Evolutionary conservation across 1,140 invertebrate species (phyloP).

Genomic region (Microplitis mediator): DNA sequence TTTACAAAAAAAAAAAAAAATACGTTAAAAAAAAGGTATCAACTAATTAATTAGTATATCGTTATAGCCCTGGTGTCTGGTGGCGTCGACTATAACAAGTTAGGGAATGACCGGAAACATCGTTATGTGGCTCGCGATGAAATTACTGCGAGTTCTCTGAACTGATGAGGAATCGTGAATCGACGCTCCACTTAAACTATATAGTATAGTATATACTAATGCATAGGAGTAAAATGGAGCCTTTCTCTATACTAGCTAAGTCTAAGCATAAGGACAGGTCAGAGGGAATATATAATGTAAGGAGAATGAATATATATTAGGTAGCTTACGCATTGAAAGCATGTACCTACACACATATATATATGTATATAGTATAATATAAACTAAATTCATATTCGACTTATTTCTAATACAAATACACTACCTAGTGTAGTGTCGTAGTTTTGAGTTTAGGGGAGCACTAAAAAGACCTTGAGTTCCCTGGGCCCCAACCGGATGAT

Average conservation of each 20-base stretch:
- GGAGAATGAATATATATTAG: conserved; percentile 47
- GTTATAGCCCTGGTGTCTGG: neutral
- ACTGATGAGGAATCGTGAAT: neutral
- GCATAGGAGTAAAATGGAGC: neutral
- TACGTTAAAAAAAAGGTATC: neutral
- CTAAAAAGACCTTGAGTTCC: conserved; percentile 36
- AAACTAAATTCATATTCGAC: conserved; percentile 18
- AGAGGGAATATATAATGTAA: conserved; percentile 23
- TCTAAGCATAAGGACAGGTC: neutral
- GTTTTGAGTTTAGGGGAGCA: conserved; percentile 41
- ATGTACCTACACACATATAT: neutral
- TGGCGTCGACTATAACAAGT: neutral
- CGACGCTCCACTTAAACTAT: neutral
- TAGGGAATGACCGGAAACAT: conserved; percentile 8
- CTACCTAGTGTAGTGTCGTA: conserved; percentile 50
- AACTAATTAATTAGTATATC: neutral
- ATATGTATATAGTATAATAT: neutral
- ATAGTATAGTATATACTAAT: neutral
- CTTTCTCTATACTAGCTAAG: no score
- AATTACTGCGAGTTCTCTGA: conserved; percentile 9
- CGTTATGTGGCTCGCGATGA: conserved; percentile 2
- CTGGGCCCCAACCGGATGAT: conserved; percentile 44
- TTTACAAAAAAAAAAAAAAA: neutral
- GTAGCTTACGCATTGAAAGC: conserved; percentile 30
- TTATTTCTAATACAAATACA: conserved; percentile 22